Conservation (phyloP, 2,113 vertebrate species). For the Tragelaphus buxtoni region DNA sequence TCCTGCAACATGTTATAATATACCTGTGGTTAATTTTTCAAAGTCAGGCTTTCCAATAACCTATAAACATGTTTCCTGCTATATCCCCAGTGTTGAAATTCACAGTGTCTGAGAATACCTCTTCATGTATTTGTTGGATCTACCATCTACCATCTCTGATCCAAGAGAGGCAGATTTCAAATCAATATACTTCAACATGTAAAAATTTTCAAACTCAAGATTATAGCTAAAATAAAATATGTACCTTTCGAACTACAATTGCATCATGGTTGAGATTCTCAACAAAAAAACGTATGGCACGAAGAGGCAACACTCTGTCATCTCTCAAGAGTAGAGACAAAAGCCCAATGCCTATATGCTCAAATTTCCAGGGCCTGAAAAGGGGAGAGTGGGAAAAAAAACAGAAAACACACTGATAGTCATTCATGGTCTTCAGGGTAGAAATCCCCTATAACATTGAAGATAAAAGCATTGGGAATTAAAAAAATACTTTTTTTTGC, state of each 20-base stretch:
- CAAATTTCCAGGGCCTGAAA: constrained; percentile 97
- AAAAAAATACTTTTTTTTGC: background rate
- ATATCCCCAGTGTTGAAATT: background rate
- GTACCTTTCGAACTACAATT: constrained; percentile 95
- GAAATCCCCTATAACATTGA: background rate
- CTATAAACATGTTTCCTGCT: background rate
- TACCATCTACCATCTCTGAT: background rate
- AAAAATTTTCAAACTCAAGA: constrained; percentile 7
- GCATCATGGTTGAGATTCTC: constrained; percentile 97
- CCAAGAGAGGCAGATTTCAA: background rate
- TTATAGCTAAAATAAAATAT: background rate
- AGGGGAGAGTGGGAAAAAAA: background rate
- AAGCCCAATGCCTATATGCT: constrained; percentile 95
- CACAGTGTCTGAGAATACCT: background rate
- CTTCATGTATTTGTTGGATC: background rate
- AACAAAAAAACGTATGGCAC: constrained; percentile 92
- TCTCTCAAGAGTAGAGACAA: constrained; percentile 94
- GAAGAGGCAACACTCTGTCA: constrained; percentile 87
- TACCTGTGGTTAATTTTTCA: background rate
- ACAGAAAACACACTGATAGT: background rate
- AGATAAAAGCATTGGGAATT: background rate
- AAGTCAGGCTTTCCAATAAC: background rate
- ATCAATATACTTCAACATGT: background rate
- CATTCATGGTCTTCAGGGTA: background rate
- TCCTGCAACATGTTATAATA: background rate